phyloP scores from a whole-genome alignment of 2,797 vertebrate genomes.

The Mormyrus proboscirostris region DNA sequence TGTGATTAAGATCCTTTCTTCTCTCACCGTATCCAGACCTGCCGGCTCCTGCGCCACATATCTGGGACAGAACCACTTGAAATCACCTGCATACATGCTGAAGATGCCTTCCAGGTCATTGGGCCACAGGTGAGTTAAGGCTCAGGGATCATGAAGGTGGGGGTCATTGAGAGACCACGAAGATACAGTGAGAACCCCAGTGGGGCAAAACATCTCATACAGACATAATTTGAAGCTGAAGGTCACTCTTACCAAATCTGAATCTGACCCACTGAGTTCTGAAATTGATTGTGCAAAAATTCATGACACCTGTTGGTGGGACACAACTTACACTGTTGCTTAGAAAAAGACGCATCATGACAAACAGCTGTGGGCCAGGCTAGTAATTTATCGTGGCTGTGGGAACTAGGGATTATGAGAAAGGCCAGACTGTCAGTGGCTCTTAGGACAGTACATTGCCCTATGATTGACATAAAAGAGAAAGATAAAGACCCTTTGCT shows the following conservation, averaged over 20 bases:
- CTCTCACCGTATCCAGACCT: conserved; percentile 60
- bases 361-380: background rate
- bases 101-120: conserved; percentile 93
- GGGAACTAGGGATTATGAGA: background rate
- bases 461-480: background rate
- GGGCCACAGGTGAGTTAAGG: conserved; percentile 80
- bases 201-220: background rate
- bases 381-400: background rate
- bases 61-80: conserved; percentile 90
- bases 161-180: background rate
- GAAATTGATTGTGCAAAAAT: background rate
- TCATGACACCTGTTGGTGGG: background rate
- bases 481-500: background rate
- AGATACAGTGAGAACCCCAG: background rate
- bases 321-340: background rate
- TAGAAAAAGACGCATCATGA: background rate
- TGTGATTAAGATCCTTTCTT: background rate
- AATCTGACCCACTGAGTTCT: background rate
- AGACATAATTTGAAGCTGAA: background rate
- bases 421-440: background rate
- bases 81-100: conserved; percentile 92
- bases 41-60: conserved; percentile 83
- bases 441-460: background rate
- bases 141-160: background rate
- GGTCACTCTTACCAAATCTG: background rate